phyloP scores from a whole-genome alignment of 1,140 invertebrate genomes.

The Megalonaias nervosa region DNA sequence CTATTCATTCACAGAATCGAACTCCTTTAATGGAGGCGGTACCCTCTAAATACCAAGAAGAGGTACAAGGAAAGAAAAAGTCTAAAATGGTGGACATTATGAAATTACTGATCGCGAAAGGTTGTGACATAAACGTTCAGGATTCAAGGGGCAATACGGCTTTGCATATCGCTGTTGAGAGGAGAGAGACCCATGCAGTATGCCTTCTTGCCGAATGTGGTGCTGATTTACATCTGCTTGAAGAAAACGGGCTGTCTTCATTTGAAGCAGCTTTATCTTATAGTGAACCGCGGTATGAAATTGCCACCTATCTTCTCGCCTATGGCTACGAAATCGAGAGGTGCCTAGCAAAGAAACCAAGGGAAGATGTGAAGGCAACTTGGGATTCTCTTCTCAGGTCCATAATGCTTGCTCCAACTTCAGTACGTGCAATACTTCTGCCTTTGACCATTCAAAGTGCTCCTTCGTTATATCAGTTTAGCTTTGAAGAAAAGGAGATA shows the following conservation, averaged over 20 bases:
- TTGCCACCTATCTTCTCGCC: slow-evolving; percentile 7
- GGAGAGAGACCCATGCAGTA: neutral
- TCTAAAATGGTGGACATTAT: slow-evolving; percentile 4
- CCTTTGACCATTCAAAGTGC: neutral
- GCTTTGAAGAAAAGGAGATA: neutral
- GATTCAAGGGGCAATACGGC: slow-evolving; percentile 14
- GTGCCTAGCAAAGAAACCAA: neutral
- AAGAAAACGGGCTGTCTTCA: slow-evolving; percentile 3
- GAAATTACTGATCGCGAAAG: neutral
- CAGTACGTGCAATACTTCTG: neutral
- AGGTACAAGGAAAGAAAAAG: neutral
- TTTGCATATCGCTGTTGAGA: slow-evolving; percentile 5
- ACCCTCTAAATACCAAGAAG: slow-evolving; percentile 9
- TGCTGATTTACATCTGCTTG: slow-evolving; percentile 8
- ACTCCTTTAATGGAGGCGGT: slow-evolving; percentile 24
- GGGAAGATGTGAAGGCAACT: neutral
- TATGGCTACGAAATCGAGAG: slow-evolving; percentile 19
- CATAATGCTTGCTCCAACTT: neutral
- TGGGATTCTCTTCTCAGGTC: neutral
- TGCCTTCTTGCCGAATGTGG: slow-evolving; percentile 12
- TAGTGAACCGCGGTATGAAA: slow-evolving; percentile 11
- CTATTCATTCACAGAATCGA: neutral
- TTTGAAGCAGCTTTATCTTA: slow-evolving; percentile 12
- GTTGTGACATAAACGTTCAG: slow-evolving; percentile 10
- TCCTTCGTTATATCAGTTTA: neutral